Evolutionary conservation across 2,797 vertebrate genomes (phyloP), one percentile per base, ranked within the genome.

Genomic region (Rhabdomys pumilio): DNA sequence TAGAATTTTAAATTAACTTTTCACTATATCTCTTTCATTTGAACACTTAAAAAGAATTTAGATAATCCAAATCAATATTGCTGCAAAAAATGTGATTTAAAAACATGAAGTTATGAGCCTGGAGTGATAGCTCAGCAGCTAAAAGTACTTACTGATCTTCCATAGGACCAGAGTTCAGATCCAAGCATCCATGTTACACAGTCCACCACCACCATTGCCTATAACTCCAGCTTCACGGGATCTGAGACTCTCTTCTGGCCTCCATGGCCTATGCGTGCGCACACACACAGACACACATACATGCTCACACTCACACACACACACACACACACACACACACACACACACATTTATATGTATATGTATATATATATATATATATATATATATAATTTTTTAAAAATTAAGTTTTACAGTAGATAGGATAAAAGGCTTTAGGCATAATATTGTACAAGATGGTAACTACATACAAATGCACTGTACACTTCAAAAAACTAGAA

Each of bases 1-100:
- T 6, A 87, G n/a, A 73, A 82, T 83, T 96, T 44, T 47, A 89
- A 92, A 73, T 90, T 87, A 89, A 91, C 50, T 41, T 95, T 97
- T 95, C 44, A 83, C 67, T 94, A 73, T 2, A 90, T 73, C 47
- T 94, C 22, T 67, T 15, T 11, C 67, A 93, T 82, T 92, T 96
- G 92, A 89, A 93, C 47, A 88, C 87, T 96, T 92, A 72, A 93
- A 94, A 86, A 96, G 41, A 72, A 89, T 65, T 92, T 73, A 86
- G 6, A 89, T 89, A 95, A 93, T 26, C 53, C 86, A 91, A 95
- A 91, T 73, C 47, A 17, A 69, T 47, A 93, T 2, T 91, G n/a
- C 31, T 93, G 34, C 44, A 67, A 81, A 95, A 92, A 88, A 53
- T 53, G 47, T 94, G 55, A 91, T 41, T 65, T 73, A 90, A 90